phyloP scores from a whole-genome alignment of 2,888 invertebrate genomes.

The Polyommatus icarus region DNA sequence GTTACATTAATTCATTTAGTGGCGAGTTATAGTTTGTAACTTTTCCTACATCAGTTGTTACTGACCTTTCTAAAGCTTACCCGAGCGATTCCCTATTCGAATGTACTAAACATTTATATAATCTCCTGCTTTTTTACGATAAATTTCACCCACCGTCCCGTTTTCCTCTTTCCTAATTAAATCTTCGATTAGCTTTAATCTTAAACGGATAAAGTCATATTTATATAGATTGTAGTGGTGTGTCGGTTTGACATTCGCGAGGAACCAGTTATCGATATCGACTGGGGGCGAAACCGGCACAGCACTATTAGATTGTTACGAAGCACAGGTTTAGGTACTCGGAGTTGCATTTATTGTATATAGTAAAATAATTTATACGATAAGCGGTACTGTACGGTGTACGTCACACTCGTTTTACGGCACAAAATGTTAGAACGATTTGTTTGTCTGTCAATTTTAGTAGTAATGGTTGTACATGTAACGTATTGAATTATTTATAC shows the following conservation, averaged over 20 bases:
- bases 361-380: conserved; percentile 57
- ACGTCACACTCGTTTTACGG: conserved; percentile 78
- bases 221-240: conserved; percentile 62
- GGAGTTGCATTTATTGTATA: conserved; percentile 79
- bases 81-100: conserved; percentile 33
- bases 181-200: conserved; percentile 73
- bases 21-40: background rate
- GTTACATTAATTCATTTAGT: conserved; percentile 5
- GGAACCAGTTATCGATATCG: background rate
- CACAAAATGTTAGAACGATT: conserved; percentile 78
- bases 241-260: conserved; percentile 18
- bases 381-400: conserved; percentile 73
- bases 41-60: conserved; percentile 6
- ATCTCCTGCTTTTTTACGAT: conserved; percentile 59
- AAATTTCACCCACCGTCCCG: conserved; percentile 76
- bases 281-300: conserved; percentile 17
- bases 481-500: conserved; percentile 62
- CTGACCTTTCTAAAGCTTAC: conserved; percentile 18
- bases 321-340: conserved; percentile 79
- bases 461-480: conserved; percentile 54
- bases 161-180: conserved; percentile 73
- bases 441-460: conserved; percentile 78
- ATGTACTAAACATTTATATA: conserved; percentile 39
- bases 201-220: conserved; percentile 60
- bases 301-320: conserved; percentile 58